Evolutionary conservation across 1,140 invertebrate genomes (phyloP).

Genomic region (Pinna nobilis): DNA sequence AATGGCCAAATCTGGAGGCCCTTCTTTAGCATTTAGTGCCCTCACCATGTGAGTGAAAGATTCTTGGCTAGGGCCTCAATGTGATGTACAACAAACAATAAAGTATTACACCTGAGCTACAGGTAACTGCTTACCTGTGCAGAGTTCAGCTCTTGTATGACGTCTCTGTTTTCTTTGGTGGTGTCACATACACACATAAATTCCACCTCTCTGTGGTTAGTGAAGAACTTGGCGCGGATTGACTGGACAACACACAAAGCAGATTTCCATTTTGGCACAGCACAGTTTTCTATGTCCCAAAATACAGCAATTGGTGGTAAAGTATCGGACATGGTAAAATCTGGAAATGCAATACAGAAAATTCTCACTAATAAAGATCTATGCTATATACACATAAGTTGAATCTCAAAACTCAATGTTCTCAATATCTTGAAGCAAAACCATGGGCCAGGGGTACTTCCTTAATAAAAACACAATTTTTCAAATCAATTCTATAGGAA

Average conservation of each 20-base stretch:
- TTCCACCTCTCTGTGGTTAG: conserved; percentile 87
- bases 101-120: background rate
- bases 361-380: too few species aligned
- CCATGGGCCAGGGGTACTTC: too few species aligned
- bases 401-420: too few species aligned
- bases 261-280: conserved; percentile 87
- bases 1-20: too few species aligned
- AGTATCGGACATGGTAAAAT: conserved; percentile 25
- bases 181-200: conserved; percentile 88
- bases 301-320: conserved; percentile 89
- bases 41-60: too few species aligned
- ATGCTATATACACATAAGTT: too few species aligned
- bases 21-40: too few species aligned
- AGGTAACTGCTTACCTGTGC: too few species aligned
- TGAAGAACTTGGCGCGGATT: conserved; percentile 85
- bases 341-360: background rate
- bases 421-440: too few species aligned
- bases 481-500: too few species aligned
- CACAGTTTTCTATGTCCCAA: conserved; percentile 95
- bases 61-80: too few species aligned
- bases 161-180: conserved; percentile 84
- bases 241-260: conserved; percentile 85
- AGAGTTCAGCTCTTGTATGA: conserved; percentile 90
- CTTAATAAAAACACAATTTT: too few species aligned
- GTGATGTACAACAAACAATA: background rate